Base-by-base conservation (phyloP, 2,797 vertebrate genomes). In the Rousettus madagascariensis region DNA sequence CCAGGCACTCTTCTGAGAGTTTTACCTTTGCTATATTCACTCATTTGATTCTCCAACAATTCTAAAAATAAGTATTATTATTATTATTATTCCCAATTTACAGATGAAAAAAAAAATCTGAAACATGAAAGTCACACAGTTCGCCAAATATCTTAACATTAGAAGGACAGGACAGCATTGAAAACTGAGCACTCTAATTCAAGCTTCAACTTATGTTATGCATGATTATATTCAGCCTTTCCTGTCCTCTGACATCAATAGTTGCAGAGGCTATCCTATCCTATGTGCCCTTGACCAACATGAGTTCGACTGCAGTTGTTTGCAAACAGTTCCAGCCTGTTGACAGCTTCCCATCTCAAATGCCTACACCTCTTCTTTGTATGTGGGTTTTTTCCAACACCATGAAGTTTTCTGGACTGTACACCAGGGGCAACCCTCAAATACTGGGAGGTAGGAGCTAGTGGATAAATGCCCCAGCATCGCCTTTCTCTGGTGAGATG, bases 11-110 rank as follows among this genome's bases (percentile, higher is more conserved):
- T 69, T 28, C 28, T 85, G 28, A 51, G 22, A 51, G 41, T 36
- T 75, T 66, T 41, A 41, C 36, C 57, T 88, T 59, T 65, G 82
- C 41, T 30, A 30, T 26, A 72, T 65, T 77, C 46, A 53, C 46
- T 72, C 77, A 90, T 86, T 95, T 77, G 74, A 80, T 79, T 86
- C 65, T 84, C 61, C 84, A 83, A 55, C 5, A 66, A 55, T 79
- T 96, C 74, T 74, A 84, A 16, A 65, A 9, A 11, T 72, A 69
- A 53, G 20, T 15, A 43, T 89, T 86, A 94, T 38, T 72, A 66
- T 38, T 72, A 66, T 55, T 41, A 87, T 33, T 30, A 83, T 65
- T 53, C 43, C 49, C 17, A 24, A 75, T 66, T 95, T 83, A 79
- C 5, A 92, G 41, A 49, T 49, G 0, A 49, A 36, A 77, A 82